These are phyloP conservation scores for Heterocephalus glaber DNA, from an alignment of 2,113 vertebrate species.

Conservation along the genomic window DNA sequence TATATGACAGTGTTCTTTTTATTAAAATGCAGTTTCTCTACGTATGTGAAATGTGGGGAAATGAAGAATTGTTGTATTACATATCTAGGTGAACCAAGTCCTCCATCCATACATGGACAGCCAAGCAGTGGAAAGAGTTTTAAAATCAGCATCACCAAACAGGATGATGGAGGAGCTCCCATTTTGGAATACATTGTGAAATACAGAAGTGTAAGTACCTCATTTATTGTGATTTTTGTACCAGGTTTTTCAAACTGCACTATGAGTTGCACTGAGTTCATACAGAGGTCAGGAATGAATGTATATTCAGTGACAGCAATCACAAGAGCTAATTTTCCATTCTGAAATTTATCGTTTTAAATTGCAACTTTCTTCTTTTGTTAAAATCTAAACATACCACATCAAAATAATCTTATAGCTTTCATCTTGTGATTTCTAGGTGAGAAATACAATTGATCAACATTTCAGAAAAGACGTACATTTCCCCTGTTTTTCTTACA, in stretches of 20 bases:
- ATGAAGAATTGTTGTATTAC: not conserved
- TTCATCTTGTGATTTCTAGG: not conserved
- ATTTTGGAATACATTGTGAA: constrained; percentile 98
- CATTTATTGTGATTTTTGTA: not conserved
- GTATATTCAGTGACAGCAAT: not conserved
- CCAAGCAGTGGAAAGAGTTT: constrained; percentile 95
- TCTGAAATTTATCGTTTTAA: constrained; percentile 20
- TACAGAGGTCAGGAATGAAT: not conserved
- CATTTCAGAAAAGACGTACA: not conserved
- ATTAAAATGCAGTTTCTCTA: not conserved
- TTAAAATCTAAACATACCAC: not conserved
- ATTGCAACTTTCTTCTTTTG: not conserved
- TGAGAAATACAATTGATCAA: not conserved
- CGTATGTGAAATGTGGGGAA: not conserved
- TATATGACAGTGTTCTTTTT: not conserved
- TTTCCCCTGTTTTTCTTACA: not conserved
- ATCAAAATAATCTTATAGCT: not conserved
- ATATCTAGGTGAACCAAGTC: constrained; percentile 94
- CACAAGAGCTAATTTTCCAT: not conserved
- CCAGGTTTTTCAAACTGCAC: not conserved
- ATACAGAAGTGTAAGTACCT: constrained; percentile 95
- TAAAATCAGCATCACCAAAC: constrained; percentile 95
- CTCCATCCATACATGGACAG: constrained; percentile 96
- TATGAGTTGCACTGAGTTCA: not conserved
- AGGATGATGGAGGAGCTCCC: constrained; percentile 97